Evolutionary conservation across 2,888 invertebrate species (phyloP).

Genomic region (Mesorhabditis belari): DNA sequence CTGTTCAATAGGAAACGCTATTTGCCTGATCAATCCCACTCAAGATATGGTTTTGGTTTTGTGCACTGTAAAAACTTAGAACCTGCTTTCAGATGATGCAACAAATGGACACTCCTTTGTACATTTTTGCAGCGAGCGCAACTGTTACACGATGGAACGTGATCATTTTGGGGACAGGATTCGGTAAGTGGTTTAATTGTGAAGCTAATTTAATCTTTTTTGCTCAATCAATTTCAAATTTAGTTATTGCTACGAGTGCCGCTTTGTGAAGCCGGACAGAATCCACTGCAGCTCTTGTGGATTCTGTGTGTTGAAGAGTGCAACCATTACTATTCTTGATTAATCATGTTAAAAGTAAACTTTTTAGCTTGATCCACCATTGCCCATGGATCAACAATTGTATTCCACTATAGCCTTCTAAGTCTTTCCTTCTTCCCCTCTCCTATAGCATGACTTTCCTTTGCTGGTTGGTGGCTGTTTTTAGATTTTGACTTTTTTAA

Average conservation of each 20-base stretch:
- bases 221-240: not conserved
- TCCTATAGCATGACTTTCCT: constrained; percentile 25
- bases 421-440: constrained; percentile 39
- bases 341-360: not conserved
- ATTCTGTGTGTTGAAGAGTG: constrained; percentile 32
- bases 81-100: constrained; percentile 8
- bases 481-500: no score
- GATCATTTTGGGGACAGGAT: constrained; percentile 20
- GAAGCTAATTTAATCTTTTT: not conserved
- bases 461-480: no score
- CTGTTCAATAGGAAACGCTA: constrained; percentile 22
- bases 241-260: constrained; percentile 39
- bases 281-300: constrained; percentile 41
- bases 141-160: constrained; percentile 19
- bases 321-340: constrained; percentile 11
- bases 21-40: constrained; percentile 27
- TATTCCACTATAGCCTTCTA: no score
- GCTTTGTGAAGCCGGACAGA: constrained; percentile 39
- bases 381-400: constrained; percentile 46
- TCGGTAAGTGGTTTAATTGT: constrained; percentile 6
- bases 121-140: constrained; percentile 11
- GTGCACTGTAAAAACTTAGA: not conserved
- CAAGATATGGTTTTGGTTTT: constrained; percentile 8
- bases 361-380: constrained; percentile 24
- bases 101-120: constrained; percentile 22